Conservation (phyloP, 1,140 invertebrate genomes). For the Arion vulgaris region DNA sequence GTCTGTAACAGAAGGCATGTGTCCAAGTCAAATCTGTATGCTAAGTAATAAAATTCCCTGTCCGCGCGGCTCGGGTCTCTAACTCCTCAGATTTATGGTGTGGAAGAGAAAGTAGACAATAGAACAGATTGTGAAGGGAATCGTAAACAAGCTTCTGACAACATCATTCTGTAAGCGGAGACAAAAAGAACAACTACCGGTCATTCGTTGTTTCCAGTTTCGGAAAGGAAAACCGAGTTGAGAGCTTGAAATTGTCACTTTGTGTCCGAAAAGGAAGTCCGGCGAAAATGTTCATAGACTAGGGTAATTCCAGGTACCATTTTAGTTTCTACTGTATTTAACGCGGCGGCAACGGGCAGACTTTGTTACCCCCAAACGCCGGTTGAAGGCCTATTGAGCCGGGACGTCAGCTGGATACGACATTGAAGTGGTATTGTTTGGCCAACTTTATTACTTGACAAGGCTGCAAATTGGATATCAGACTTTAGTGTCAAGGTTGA, state of each 20-base stretch:
- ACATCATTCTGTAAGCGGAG: neutral
- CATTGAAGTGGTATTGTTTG: neutral
- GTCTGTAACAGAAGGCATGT: neutral
- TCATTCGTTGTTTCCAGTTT: neutral
- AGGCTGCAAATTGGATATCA: neutral
- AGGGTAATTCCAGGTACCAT: neutral
- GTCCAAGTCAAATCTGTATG: neutral
- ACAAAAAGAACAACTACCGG: neutral
- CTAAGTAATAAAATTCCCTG: constrained; percentile 1
- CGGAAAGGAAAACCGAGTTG: neutral
- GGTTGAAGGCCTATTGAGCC: neutral
- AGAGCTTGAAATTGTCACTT: constrained; percentile 24
- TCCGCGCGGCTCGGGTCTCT: neutral
- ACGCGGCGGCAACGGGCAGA: neutral
- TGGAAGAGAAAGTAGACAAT: constrained; percentile 14
- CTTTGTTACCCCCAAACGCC: neutral
- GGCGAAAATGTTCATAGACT: neutral
- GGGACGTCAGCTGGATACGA: too few relatives aligned
- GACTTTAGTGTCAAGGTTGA: constrained; percentile 9
- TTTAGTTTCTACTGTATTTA: neutral
- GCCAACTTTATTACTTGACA: constrained; percentile 3
- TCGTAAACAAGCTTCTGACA: constrained; percentile 30
- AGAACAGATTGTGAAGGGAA: neutral
- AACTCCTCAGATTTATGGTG: neutral
- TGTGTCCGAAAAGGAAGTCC: neutral